Evolutionary conservation across 2,797 vertebrate genomes (phyloP).

Genomic region (Adrianichthys oophorus): DNA sequence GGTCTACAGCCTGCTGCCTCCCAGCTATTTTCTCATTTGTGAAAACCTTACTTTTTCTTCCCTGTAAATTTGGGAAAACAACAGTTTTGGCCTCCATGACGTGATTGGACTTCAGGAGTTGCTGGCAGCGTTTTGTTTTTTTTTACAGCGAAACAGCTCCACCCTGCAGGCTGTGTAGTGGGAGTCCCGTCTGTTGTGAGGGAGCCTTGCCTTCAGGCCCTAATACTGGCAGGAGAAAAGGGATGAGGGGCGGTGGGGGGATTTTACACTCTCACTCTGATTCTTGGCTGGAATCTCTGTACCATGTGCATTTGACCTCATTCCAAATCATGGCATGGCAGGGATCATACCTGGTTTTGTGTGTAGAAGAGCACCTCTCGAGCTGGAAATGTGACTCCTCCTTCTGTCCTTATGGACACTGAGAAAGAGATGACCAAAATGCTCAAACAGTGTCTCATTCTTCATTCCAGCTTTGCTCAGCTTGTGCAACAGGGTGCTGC

Average conservation of each 20-base stretch:
- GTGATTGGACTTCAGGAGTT: conserved; percentile 49
- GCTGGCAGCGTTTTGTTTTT: conserved; percentile 43
- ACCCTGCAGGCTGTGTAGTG: conserved; percentile 70
- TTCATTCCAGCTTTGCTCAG: too few relatives aligned
- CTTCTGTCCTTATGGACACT: not conserved
- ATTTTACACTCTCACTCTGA: conserved; percentile 35
- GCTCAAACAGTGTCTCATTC: too few relatives aligned
- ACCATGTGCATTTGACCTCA: conserved; percentile 60
- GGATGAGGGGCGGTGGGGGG: conserved; percentile 26
- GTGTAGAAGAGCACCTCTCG: not conserved
- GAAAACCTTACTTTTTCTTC: conserved; percentile 24
- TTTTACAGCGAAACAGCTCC: conserved; percentile 58
- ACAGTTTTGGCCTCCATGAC: conserved; percentile 48
- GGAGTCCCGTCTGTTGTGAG: conserved; percentile 73
- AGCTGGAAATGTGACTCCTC: conserved; percentile 11
- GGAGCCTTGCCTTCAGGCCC: conserved; percentile 66
- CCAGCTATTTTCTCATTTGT: conserved; percentile 27
- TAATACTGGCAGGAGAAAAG: conserved; percentile 47
- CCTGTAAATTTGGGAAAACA: conserved; percentile 44
- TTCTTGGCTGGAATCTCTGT: conserved; percentile 42
- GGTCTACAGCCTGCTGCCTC: conserved; percentile 47
- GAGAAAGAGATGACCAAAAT: too few relatives aligned
- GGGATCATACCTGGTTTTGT: conserved; percentile 32
- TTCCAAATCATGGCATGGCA: conserved; percentile 34
- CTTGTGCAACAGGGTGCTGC: too few relatives aligned